These are phyloP conservation scores for Argyresthia goedartella DNA, from an alignment of 2,888 invertebrate genomes.

Conservation along the genomic window DNA sequence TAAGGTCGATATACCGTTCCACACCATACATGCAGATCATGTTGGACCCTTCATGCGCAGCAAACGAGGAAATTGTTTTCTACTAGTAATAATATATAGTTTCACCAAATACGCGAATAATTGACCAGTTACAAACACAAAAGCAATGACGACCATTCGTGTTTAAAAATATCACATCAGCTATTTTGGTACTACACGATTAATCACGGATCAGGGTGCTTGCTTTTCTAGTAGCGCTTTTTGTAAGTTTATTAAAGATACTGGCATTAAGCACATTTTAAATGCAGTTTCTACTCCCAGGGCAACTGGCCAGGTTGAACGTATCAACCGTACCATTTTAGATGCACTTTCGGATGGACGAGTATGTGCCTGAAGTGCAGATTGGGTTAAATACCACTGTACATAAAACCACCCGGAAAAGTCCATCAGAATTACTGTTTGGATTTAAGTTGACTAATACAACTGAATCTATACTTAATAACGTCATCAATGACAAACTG, in stretches of 20 bases:
- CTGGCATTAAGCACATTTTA: too few relatives aligned
- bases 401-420: neutral
- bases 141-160: slow-evolving; percentile 1
- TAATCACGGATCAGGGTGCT: slow-evolving; percentile 4
- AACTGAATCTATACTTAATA: slow-evolving; percentile 7
- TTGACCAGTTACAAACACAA: slow-evolving; percentile 7
- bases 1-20: slow-evolving; percentile 7
- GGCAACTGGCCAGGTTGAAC: neutral
- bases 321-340: neutral
- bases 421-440: slow-evolving; percentile 22
- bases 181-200: neutral
- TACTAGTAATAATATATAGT: slow-evolving; percentile 2
- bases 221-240: slow-evolving; percentile 5
- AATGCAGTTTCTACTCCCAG: neutral
- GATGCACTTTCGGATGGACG: slow-evolving; percentile 5
- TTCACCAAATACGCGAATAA: slow-evolving; percentile 8
- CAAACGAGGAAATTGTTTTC: slow-evolving; percentile 4
- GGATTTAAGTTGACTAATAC: slow-evolving; percentile 11
- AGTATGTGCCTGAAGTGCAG: slow-evolving; percentile 2
- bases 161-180: neutral
- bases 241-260: neutral
- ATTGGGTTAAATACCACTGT: slow-evolving; percentile 3
- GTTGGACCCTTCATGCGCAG: too few relatives aligned
- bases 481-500: slow-evolving; percentile 3
- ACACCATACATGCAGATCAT: slow-evolving; percentile 14